phyloP scores from a whole-genome alignment of 2,797 vertebrate genomes.

The Rhinichthys osculus region DNA sequence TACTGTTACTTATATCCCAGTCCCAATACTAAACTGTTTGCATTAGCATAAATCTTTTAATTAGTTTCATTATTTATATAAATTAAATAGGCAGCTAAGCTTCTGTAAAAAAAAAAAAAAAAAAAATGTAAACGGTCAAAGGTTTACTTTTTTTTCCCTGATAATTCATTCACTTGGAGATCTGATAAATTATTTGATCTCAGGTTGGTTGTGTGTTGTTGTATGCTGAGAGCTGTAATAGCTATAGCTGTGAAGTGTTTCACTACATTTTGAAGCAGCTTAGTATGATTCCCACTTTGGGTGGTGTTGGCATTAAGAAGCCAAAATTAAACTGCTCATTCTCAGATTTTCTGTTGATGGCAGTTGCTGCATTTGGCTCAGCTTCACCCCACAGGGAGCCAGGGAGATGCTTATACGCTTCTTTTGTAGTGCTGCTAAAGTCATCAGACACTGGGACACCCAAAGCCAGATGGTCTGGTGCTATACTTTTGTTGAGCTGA shows the following conservation, averaged over 20 bases:
- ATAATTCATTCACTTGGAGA: not conserved
- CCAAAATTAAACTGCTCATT: conserved; percentile 49
- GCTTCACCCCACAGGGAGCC: conserved; percentile 20
- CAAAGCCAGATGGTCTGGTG: conserved; percentile 49
- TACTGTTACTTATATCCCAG: not conserved
- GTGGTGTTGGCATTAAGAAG: conserved; percentile 37
- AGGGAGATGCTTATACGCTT: conserved; percentile 16
- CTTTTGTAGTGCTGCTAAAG: conserved; percentile 35
- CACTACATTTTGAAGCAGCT: conserved; percentile 4
- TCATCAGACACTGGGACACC: conserved; percentile 41
- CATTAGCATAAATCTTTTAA: not conserved
- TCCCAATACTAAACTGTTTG: not conserved
- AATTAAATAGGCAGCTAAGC: not conserved
- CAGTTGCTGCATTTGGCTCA: conserved; percentile 7
- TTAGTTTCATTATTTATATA: not conserved
- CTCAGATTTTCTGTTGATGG: conserved; percentile 38
- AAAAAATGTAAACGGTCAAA: not conserved
- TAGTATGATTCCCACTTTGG: conserved; percentile 14
- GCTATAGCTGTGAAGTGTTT: not conserved
- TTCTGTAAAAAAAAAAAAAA: not conserved
- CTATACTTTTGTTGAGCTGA: conserved; percentile 52
- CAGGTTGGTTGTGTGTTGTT: not conserved
- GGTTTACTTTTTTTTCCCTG: not conserved
- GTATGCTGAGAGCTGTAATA: not conserved
- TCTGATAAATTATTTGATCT: not conserved